These are phyloP conservation scores for Coreius guichenoti DNA, from an alignment of 2,797 vertebrate genomes.

Conservation along the genomic window DNA sequence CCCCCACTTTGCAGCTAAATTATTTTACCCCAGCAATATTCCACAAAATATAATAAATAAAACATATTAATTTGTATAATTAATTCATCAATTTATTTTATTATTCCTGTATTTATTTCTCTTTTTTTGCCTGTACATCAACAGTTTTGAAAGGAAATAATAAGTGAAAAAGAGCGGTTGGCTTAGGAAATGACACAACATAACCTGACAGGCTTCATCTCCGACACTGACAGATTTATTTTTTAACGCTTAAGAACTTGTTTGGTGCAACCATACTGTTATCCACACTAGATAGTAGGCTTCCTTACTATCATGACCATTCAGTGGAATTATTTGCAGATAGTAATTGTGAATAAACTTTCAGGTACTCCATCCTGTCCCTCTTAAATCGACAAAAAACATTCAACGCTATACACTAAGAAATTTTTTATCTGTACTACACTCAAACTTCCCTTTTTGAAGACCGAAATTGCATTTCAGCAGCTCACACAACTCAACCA, in stretches of 20 bases:
- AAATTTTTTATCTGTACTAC: slow-evolving; percentile 6
- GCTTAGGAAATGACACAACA: not conserved
- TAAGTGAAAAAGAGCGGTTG: not conserved
- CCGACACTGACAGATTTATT: not conserved
- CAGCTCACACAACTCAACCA: slow-evolving; percentile 29
- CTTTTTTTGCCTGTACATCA: not conserved
- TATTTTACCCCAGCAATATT: not conserved
- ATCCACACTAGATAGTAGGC: slow-evolving; percentile 1
- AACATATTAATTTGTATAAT: not conserved
- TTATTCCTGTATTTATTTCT: not conserved
- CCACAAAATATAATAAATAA: not conserved
- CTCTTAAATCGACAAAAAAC: not conserved
- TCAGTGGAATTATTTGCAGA: not conserved
- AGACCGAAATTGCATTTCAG: slow-evolving; percentile 42
- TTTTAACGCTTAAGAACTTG: not conserved
- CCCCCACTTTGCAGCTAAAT: not conserved
- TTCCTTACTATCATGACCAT: not conserved
- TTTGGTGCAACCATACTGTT: not conserved
- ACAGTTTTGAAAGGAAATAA: not conserved
- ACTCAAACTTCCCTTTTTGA: slow-evolving; percentile 30
- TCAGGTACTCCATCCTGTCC: not conserved
- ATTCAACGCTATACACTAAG: not conserved
- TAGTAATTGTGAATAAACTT: not conserved
- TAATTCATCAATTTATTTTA: not conserved
- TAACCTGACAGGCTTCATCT: slow-evolving; percentile 1